Conservation (phyloP, 2,113 vertebrate species). For the Ctenodactylus gundi region DNA sequence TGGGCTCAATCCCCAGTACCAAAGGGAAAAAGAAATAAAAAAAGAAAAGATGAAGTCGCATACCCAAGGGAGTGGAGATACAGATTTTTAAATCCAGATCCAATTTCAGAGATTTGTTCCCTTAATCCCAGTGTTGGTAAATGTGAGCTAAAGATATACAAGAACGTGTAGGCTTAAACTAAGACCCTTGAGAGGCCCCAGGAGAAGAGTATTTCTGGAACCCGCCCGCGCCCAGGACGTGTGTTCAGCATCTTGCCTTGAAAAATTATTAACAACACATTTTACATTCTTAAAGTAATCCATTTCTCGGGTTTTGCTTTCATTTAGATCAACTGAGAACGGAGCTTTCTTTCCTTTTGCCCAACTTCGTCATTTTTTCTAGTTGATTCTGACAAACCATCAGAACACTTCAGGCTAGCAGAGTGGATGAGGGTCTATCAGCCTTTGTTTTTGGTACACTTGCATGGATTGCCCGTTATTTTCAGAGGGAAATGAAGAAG, state of each 20-base stretch:
- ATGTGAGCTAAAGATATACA: neutral
- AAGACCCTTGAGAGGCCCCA: neutral
- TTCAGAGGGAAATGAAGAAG: constrained; percentile 19
- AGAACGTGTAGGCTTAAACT: neutral
- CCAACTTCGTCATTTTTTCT: too few relatives aligned
- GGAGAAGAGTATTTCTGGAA: constrained; percentile 8
- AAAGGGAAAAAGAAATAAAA: too few relatives aligned
- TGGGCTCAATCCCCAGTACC: too few relatives aligned
- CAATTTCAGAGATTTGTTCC: neutral
- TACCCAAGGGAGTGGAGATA: neutral
- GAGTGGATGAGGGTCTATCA: neutral
- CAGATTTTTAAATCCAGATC: neutral
- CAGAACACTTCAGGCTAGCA: neutral
- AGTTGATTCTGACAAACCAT: neutral
- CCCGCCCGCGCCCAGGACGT: neutral
- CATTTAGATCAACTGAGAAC: too few relatives aligned
- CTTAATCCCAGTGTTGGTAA: neutral
- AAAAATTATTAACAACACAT: neutral
- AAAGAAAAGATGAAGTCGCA: neutral
- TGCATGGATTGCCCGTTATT: neutral
- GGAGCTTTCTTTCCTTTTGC: too few relatives aligned
- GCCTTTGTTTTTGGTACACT: neutral
- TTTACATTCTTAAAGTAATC: neutral
- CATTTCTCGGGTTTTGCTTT: neutral
- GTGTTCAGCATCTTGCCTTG: constrained; percentile 21